These are phyloP conservation scores for Rhamphomyia laevipes DNA, from an alignment of 2,888 invertebrate species.

Conservation along the genomic window DNA sequence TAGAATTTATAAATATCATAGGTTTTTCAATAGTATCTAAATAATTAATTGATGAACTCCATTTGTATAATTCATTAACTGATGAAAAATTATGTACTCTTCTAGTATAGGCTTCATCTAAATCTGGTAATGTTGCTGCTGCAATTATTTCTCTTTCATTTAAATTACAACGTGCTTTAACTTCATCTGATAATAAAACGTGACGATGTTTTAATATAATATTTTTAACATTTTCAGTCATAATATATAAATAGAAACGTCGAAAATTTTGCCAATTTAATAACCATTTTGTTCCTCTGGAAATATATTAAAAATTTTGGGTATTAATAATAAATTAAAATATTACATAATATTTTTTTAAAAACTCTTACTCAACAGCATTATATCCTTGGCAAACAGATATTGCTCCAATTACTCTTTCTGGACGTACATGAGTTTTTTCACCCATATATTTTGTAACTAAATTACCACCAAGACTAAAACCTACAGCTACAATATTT, in stretches of 20 bases:
- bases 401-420: conserved; percentile 73
- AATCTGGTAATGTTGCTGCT: conserved; percentile 74
- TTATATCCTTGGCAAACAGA: conserved; percentile 93
- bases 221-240: conserved; percentile 85
- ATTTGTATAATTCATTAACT: conserved; percentile 68
- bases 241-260: conserved; percentile 79
- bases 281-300: conserved; percentile 67
- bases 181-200: conserved; percentile 60
- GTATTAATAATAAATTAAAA: neutral
- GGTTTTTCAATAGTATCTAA: conserved; percentile 68
- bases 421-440: conserved; percentile 46
- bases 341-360: conserved; percentile 6
- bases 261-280: conserved; percentile 83
- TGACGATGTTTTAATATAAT: conserved; percentile 76
- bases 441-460: conserved; percentile 90
- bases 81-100: conserved; percentile 65
- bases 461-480: conserved; percentile 88
- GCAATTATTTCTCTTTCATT: conserved; percentile 74
- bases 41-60: conserved; percentile 75
- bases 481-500: conserved; percentile 75
- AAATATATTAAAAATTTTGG: conserved; percentile 19
- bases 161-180: conserved; percentile 52
- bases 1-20: conserved; percentile 82
- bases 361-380: conserved; percentile 79
- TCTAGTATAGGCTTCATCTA: conserved; percentile 83